These are phyloP conservation scores for Gasteruption jaculator DNA, from an alignment of 2,888 invertebrate genomes.

Conservation along the genomic window DNA sequence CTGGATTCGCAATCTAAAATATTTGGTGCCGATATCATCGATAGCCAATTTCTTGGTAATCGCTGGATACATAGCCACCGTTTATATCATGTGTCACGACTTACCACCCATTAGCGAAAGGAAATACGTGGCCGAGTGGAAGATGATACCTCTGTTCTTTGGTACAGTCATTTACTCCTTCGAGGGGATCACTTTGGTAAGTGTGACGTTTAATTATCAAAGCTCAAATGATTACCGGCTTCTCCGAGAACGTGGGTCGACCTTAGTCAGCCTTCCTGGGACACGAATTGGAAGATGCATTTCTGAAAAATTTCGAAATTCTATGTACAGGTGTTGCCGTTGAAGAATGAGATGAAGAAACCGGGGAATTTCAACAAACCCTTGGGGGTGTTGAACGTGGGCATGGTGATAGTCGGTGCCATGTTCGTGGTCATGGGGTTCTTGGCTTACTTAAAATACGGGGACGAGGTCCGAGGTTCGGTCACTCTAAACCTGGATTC, in stretches of 20 bases:
- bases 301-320: too few relatives aligned
- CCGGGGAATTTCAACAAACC: conserved; percentile 74
- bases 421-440: conserved; percentile 82
- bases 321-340: conserved; percentile 72
- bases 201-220: conserved; percentile 29
- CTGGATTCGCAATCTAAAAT: conserved; percentile 73
- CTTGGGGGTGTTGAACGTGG: conserved; percentile 83
- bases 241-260: too few relatives aligned
- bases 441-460: conserved; percentile 84
- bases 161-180: conserved; percentile 96
- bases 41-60: conserved; percentile 75
- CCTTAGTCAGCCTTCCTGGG: too few relatives aligned
- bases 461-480: conserved; percentile 75
- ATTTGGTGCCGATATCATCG: conserved; percentile 72
- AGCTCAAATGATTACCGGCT: too few relatives aligned
- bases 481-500: conserved; percentile 81
- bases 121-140: conserved; percentile 59
- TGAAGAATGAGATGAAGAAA: conserved; percentile 86
- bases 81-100: conserved; percentile 71
- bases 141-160: conserved; percentile 80
- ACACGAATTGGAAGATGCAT: too few relatives aligned
- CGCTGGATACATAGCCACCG: conserved; percentile 68
- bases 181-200: conserved; percentile 89
- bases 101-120: conserved; percentile 64
- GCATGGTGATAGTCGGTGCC: conserved; percentile 75